Percentiles rank a stretch among this genome's conserved stretches.
phyloP scores from a whole-genome alignment of 2,888 invertebrate genomes.

The Coenonympha glycerion region DNA sequence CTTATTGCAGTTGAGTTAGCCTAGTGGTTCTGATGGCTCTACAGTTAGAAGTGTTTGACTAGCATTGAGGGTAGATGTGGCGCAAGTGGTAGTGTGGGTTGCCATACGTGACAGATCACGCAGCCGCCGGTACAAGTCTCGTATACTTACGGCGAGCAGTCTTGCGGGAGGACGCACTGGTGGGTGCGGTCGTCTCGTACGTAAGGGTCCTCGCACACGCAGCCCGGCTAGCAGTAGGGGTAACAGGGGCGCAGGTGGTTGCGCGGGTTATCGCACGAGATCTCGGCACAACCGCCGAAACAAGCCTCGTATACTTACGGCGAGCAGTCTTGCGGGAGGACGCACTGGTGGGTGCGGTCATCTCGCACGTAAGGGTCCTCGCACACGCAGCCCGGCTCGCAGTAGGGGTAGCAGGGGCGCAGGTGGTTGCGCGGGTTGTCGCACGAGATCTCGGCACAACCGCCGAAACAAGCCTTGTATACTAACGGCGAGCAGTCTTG shows the following conservation, averaged over 20 bases:
- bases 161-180: conserved; percentile 64
- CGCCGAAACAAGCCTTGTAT: too few relatives aligned
- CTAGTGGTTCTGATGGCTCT: too few relatives aligned
- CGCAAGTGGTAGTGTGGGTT: too few relatives aligned
- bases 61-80: too few relatives aligned
- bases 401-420: conserved; percentile 69
- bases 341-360: conserved; percentile 66
- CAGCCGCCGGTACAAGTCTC: conserved; percentile 29
- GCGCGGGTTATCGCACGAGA: conserved; percentile 67
- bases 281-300: conserved; percentile 67
- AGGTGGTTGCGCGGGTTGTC: conserved; percentile 68
- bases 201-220: conserved; percentile 65
- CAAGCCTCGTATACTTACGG: conserved; percentile 68
- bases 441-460: conserved; percentile 67
- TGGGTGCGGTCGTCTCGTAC: conserved; percentile 67
- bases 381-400: conserved; percentile 68
- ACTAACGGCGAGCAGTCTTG: too few relatives aligned
- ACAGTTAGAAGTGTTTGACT: too few relatives aligned
- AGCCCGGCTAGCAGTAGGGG: conserved; percentile 70
- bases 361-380: conserved; percentile 67
- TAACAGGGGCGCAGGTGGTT: conserved; percentile 68
- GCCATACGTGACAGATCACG: too few relatives aligned
- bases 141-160: conserved; percentile 67
- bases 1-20: too few relatives aligned
- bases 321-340: conserved; percentile 64